Conservation (phyloP, 2,797 vertebrate genomes). For the Synaphobranchus kaupii region DNA sequence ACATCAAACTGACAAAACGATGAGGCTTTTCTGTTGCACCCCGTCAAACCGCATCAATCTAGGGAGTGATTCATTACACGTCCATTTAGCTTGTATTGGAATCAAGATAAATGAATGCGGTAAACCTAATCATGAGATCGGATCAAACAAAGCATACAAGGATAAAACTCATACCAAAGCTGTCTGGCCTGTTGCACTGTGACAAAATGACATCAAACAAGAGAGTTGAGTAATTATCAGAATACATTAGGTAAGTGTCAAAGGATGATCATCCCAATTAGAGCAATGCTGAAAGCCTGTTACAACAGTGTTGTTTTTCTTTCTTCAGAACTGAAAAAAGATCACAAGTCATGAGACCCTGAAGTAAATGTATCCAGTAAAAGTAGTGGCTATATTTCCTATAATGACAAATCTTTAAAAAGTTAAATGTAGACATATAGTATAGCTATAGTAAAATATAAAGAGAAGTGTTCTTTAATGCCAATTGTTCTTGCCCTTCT, state of each 20-base stretch:
- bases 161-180: neutral
- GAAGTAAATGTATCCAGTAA: neutral
- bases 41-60: neutral
- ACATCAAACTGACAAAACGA: neutral
- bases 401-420: neutral
- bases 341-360: neutral
- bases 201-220: slow-evolving; percentile 13
- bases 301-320: neutral
- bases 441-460: too few relatives aligned
- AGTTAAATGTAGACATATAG: neutral
- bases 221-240: neutral
- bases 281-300: neutral
- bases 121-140: neutral
- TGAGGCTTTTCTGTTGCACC: neutral
- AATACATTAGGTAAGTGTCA: neutral
- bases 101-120: neutral
- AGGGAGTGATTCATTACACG: neutral
- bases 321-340: neutral
- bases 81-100: neutral
- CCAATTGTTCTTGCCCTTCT: neutral
- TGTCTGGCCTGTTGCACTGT: neutral
- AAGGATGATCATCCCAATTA: neutral
- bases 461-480: neutral
- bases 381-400: neutral
- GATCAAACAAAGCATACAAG: neutral